These are phyloP conservation scores for Drosophila mimica DNA, from an alignment of 2,888 invertebrate genomes.

Conservation along the genomic window DNA sequence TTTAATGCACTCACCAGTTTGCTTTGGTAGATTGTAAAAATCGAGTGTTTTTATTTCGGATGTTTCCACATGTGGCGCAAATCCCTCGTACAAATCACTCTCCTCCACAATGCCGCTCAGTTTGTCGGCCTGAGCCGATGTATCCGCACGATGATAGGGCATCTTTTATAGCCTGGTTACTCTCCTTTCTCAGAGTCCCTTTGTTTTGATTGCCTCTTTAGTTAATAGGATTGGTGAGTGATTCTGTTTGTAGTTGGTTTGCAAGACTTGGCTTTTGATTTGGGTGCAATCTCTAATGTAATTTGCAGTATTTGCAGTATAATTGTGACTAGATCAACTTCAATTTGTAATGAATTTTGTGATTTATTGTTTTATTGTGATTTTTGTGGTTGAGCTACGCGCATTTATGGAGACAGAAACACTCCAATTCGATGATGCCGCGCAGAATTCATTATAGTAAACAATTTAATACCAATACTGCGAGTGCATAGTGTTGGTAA, in stretches of 20 bases:
- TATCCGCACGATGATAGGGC: constrained; percentile 84
- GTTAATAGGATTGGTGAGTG: constrained; percentile 4
- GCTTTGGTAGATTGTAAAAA: constrained; percentile 83
- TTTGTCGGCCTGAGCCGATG: constrained; percentile 87
- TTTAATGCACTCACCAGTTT: constrained; percentile 79
- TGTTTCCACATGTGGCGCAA: constrained; percentile 93
- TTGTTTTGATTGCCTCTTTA: constrained; percentile 1
- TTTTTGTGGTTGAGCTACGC: constrained; percentile 25
- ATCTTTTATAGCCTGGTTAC: constrained; percentile 80
- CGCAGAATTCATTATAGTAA: constrained; percentile 84
- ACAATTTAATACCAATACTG: constrained; percentile 80
- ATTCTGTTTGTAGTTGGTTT: background rate
- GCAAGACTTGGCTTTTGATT: constrained; percentile 25
- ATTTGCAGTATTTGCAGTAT: constrained; percentile 34
- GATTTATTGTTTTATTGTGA: constrained; percentile 26
- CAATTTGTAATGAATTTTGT: constrained; percentile 27
- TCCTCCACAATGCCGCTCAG: constrained; percentile 91
- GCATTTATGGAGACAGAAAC: constrained; percentile 84
- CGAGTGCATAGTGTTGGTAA: constrained; percentile 73
- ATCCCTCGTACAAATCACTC: constrained; percentile 91
- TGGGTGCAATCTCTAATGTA: constrained; percentile 25
- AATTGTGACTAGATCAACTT: constrained; percentile 76
- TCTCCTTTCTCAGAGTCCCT: constrained; percentile 12
- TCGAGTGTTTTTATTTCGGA: constrained; percentile 88
- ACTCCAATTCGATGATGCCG: constrained; percentile 85